Evolutionary conservation across 2,113 vertebrate species (phyloP).

Genomic region (Tachuris rubrigastra): DNA sequence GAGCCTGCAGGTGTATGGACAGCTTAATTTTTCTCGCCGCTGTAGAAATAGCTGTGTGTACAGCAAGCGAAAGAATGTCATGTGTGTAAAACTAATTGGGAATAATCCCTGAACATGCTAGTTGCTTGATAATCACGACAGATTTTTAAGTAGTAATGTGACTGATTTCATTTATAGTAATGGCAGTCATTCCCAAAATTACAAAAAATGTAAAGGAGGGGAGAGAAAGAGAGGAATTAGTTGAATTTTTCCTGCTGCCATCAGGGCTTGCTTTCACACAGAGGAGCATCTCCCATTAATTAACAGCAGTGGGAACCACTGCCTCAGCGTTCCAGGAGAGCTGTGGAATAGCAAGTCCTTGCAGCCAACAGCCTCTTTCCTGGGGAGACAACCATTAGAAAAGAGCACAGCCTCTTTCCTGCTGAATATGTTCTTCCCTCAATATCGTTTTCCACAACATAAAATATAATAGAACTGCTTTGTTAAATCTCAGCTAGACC

Average conservation of each 20-base stretch:
- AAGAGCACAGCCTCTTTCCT: background rate
- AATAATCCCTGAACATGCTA: background rate
- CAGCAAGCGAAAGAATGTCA: background rate
- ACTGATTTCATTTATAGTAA: background rate
- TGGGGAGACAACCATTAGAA: background rate
- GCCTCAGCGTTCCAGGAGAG: background rate
- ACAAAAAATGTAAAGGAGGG: background rate
- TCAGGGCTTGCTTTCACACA: background rate
- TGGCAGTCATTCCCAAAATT: background rate
- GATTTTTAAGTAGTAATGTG: background rate
- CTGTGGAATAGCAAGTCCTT: background rate
- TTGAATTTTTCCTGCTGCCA: background rate
- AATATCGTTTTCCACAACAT: background rate
- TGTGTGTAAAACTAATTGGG: background rate
- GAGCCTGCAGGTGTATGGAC: background rate
- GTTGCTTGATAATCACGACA: background rate
- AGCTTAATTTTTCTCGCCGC: background rate
- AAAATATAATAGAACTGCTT: background rate
- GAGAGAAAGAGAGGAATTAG: background rate
- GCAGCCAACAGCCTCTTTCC: background rate
- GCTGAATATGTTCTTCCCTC: background rate
- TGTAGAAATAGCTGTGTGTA: background rate
- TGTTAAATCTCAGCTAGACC: constrained; percentile 2
- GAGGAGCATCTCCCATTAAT: background rate
- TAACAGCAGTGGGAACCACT: background rate